phyloP scores from a whole-genome alignment of 2,797 vertebrate species.

The Cyprinodon diabolis region DNA sequence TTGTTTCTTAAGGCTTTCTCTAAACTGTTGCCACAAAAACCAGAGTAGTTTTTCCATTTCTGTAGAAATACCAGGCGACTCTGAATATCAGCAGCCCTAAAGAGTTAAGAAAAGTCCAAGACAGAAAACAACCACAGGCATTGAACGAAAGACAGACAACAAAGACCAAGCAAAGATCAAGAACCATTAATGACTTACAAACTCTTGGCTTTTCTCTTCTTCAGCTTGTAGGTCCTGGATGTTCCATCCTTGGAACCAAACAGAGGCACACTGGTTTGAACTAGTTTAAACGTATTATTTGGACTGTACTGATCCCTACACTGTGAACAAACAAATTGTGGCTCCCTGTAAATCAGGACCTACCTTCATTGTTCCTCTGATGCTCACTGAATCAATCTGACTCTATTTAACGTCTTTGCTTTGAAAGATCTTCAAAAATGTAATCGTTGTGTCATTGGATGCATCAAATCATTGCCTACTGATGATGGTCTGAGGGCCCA shows the following conservation, averaged over 20 bases:
- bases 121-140: too few relatives aligned
- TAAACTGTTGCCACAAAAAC: conserved; percentile 79
- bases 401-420: too few relatives aligned
- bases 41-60: conserved; percentile 74
- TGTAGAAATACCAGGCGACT: conserved; percentile 86
- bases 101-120: neutral
- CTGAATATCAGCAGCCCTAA: conserved; percentile 88
- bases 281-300: neutral
- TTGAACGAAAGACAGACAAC: neutral
- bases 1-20: conserved; percentile 89
- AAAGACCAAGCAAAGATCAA: neutral
- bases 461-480: too few relatives aligned
- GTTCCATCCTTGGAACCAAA: conserved; percentile 54
- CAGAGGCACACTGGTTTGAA: neutral
- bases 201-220: conserved; percentile 67
- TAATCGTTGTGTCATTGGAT: too few relatives aligned
- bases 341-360: too few relatives aligned
- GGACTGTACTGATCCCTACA: neutral
- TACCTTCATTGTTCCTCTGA: too few relatives aligned
- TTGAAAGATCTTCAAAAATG: too few relatives aligned
- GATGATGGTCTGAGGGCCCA: too few relatives aligned
- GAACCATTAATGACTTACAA: conserved; percentile 57
- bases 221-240: conserved; percentile 47
- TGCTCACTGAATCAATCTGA: too few relatives aligned
- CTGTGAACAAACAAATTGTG: neutral